Conservation (phyloP, 2,797 vertebrate genomes). For the Pipistrellus nathusii region DNA sequence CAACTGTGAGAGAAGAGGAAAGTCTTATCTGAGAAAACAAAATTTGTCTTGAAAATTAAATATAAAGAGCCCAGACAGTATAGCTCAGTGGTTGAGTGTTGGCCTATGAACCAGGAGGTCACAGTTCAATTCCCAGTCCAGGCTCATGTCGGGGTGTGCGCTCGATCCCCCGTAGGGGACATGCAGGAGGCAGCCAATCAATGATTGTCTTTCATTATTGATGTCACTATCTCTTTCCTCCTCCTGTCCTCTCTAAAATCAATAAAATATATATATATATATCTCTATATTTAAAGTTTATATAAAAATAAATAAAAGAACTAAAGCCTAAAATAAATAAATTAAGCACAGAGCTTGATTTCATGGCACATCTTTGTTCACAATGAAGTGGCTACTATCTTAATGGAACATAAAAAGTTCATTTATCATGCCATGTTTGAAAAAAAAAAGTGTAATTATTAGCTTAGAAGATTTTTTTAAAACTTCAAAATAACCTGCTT, state of each 20-base stretch:
- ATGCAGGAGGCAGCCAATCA: too few species aligned
- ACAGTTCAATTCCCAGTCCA: too few species aligned
- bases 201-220: too few species aligned
- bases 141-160: too few species aligned
- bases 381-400: background rate
- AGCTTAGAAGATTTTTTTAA: background rate
- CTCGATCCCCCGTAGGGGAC: too few species aligned
- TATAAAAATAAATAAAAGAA: background rate
- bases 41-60: constrained; percentile 17
- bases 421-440: background rate
- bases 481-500: constrained; percentile 49
- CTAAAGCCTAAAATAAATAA: background rate
- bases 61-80: background rate
- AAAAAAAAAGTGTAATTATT: background rate
- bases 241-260: too few species aligned
- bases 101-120: too few species aligned
- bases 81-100: too few species aligned
- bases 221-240: too few species aligned
- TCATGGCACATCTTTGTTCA: background rate
- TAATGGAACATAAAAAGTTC: background rate
- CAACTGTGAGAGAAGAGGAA: background rate
- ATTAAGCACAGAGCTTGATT: background rate
- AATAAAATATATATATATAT: too few species aligned
- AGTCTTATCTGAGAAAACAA: background rate
- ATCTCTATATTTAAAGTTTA: too few species aligned